These are phyloP conservation scores for human (Homo sapiens) DNA, from an alignment of 2,113 vertebrate genomes.

Conservation along the genomic window DNA sequence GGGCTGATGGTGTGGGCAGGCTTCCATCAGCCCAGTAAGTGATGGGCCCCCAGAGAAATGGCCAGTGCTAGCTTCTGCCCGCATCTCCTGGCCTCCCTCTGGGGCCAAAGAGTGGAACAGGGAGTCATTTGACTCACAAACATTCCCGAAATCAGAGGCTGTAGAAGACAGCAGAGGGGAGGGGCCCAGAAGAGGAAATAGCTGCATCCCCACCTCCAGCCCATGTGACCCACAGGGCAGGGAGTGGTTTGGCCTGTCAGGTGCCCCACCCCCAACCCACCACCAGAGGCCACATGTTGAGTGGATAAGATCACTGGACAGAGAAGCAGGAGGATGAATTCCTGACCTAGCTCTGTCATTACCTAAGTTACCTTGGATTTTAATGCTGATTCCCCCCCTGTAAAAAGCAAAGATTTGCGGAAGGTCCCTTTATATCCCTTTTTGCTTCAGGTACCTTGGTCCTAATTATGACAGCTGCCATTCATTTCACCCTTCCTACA, in stretches of 20 bases:
- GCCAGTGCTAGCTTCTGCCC: background rate
- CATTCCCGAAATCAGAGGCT: background rate
- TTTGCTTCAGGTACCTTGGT: background rate
- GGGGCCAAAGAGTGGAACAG: background rate
- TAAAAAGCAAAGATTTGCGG: background rate
- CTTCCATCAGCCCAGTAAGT: background rate
- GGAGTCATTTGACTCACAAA: background rate
- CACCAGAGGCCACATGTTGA: background rate
- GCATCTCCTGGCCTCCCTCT: background rate
- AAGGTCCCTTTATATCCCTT: background rate
- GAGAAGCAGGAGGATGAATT: background rate
- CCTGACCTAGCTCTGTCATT: background rate
- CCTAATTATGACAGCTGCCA: background rate
- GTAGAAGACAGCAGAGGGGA: background rate
- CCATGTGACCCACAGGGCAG: accelerated
- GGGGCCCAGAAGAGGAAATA: accelerated
- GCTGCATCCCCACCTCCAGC: accelerated
- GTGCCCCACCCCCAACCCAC: background rate
- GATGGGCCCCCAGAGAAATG: background rate
- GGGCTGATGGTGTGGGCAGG: background rate
- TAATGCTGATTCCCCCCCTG: background rate
- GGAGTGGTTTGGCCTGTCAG: background rate
- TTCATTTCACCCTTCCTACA: background rate
- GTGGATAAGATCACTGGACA: background rate
- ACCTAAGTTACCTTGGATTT: background rate